Evolutionary conservation across 1,140 invertebrate genomes (phyloP), one percentile per base, ranked within the genome.

Genomic region (Epicauta chinensis): DNA sequence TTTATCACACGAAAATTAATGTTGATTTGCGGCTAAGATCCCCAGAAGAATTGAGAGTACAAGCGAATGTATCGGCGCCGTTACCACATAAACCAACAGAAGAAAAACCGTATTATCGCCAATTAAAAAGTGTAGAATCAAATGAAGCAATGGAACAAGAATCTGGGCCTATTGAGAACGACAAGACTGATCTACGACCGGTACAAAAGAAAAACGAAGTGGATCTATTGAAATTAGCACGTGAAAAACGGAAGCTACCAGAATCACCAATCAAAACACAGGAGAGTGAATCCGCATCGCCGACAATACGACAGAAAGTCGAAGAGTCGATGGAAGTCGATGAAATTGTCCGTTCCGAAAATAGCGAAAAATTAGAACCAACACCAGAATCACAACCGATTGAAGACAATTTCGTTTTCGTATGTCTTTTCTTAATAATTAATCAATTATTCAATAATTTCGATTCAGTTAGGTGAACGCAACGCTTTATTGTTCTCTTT

Each of bases 401-500:
- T 16, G 63, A 67, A 41, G 63, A 68, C 11, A 63, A 69, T 36
- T 67, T 69, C 55, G 46, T 69, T 11, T 69, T 69, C 64, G 67
- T 69, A 62, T 37, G 11, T 31, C 5, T 53, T 36, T n/a, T 31
- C 30, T n/a, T 10, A 6, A 45, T 16, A 9, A 1, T 12, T 11
- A n/a, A 34, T 12, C 10, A 34, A 34, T n/a, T 5, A 30, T 30
- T 4, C 14, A 2, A 15, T 43, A 29, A 38, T 29, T 39, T 31
- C 9, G 11, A 15, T 30, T 49, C 49, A 83, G 81, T 66, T 87
- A 46, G 84, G 83, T 1, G 77, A 81, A 11, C 76, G 84, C 56
- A 81, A 84, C 61, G 84, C 84, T 1, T 71, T 88, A 39, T 65
- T 82, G 16, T 89, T 85, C 63, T 80, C 82, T 40, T 75, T 81